These are phyloP conservation scores for Medauroidea extradentata DNA, from an alignment of 1,140 invertebrate genomes.

Conservation along the genomic window DNA sequence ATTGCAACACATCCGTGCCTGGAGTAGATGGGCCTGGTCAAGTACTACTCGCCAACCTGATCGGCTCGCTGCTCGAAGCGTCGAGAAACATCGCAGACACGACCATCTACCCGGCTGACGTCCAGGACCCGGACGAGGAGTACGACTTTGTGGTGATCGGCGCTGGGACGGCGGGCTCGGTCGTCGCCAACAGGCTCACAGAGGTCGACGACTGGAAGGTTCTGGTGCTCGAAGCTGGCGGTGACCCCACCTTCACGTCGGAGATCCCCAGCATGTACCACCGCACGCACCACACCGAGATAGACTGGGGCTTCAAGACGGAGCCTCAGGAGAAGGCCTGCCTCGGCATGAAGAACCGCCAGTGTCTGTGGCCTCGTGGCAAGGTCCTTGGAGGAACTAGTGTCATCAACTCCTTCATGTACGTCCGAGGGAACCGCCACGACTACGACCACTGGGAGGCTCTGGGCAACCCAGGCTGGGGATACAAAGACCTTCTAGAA, in stretches of 20 bases:
- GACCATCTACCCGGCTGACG: neutral
- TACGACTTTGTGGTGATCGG: constrained; percentile 41
- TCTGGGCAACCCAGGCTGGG: constrained; percentile 54
- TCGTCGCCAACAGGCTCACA: constrained; percentile 49
- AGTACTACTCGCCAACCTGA: neutral
- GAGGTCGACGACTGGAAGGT: constrained; percentile 60
- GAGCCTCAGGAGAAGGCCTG: constrained; percentile 45
- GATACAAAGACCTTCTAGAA: constrained; percentile 46
- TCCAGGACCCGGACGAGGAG: neutral
- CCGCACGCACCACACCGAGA: constrained; percentile 33
- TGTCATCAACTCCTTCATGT: constrained; percentile 62
- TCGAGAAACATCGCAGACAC: neutral
- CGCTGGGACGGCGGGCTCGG: constrained; percentile 50
- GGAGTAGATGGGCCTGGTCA: too few relatives aligned
- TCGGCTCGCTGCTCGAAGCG: neutral
- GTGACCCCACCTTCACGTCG: constrained; percentile 73
- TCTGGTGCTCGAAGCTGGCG: constrained; percentile 75
- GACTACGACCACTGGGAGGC: constrained; percentile 59
- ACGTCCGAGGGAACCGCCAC: constrained; percentile 56
- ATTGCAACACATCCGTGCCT: too few relatives aligned
- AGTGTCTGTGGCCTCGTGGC: constrained; percentile 57
- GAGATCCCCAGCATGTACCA: constrained; percentile 45
- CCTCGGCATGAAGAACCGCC: constrained; percentile 32
- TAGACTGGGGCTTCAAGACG: constrained; percentile 52
- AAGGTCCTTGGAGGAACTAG: constrained; percentile 74